These are phyloP conservation scores for Panagrolaimus sp. DNA, from an alignment of 1,140 invertebrate genomes.

Conservation along the genomic window DNA sequence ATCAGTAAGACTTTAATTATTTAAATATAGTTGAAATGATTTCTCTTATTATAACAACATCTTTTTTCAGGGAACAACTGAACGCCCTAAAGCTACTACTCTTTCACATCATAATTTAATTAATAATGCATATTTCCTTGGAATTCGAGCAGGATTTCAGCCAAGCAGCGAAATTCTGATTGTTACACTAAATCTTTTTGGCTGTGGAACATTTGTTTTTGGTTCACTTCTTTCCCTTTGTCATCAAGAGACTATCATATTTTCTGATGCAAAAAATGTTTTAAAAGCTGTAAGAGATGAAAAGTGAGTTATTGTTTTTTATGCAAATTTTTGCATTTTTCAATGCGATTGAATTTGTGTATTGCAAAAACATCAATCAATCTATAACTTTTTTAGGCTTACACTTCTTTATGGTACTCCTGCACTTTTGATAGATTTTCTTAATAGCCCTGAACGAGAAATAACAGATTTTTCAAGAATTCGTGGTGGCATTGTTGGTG, in stretches of 20 bases:
- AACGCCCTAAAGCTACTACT: conserved; percentile 76
- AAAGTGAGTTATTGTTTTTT: neutral
- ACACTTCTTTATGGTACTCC: conserved; percentile 77
- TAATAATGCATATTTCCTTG: conserved; percentile 73
- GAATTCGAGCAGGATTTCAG: conserved; percentile 64
- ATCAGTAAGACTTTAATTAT: neutral
- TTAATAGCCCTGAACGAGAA: too few relatives aligned
- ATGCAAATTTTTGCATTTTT: conserved; percentile 25
- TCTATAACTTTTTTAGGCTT: too few relatives aligned
- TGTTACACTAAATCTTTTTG: conserved; percentile 68
- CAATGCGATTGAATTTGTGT: too few relatives aligned
- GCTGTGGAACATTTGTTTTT: too few relatives aligned
- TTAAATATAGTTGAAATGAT: conserved; percentile 23
- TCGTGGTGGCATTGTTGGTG: too few relatives aligned
- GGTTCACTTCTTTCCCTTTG: too few relatives aligned
- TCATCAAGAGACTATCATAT: too few relatives aligned
- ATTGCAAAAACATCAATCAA: too few relatives aligned
- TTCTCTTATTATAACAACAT: conserved; percentile 35
- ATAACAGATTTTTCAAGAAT: neutral
- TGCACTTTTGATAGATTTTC: conserved; percentile 55
- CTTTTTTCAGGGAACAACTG: conserved; percentile 69
- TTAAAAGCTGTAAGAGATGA: too few relatives aligned
- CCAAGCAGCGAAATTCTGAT: conserved; percentile 59
- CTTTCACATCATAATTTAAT: conserved; percentile 74
- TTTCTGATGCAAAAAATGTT: too few relatives aligned